Evolutionary conservation across 2,113 vertebrate genomes (phyloP), one percentile per base, ranked within the genome.

Genomic region (Sander vitreus): DNA sequence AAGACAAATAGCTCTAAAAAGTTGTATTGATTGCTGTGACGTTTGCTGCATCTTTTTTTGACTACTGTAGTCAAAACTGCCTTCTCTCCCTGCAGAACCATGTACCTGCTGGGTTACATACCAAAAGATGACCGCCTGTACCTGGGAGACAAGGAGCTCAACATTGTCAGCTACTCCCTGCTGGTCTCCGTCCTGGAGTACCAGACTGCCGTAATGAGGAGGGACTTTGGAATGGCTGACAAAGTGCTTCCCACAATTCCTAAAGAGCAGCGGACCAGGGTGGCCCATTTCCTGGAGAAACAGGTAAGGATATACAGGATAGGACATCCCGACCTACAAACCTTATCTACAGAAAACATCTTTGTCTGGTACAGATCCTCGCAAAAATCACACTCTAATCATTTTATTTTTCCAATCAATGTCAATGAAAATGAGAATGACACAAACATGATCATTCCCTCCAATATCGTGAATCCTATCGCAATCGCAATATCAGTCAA

Each of bases 51-150:
- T 55, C 45, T 33, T 66, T 45, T 23, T 43, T 14, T 10, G 43
- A 6, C 15, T 62, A 13, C 18, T 66, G 10, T 11, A 43, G 39
- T 43, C 10, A 11, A 43, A 43, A 43, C 39, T 43, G 18, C 9
- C 18, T 45, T 68, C 39, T 84, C 48, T 89, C 74, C 77, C 84
- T 23, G 89, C 84, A 99, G 98, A 69, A 99, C 97, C 7, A 99
- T 99, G 98, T 99, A 99, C 91, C 96, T 99, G 55, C 92, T 99
- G 90, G 98, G 98, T 25, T 99, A 99, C 91, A 99, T 99, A 79
- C 98, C 98, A 33, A 99, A 99, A 92, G 98, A 99, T 89, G 99
- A 99, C 92, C 95, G 97, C 6, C 96, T 99, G 30, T 99, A 99
- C 81, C 94, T 99, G 85, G 98, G 98, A 13, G 98, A 99, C 93